Base-by-base conservation (phyloP, 2,113 vertebrate genomes). In the Setophaga coronata region DNA sequence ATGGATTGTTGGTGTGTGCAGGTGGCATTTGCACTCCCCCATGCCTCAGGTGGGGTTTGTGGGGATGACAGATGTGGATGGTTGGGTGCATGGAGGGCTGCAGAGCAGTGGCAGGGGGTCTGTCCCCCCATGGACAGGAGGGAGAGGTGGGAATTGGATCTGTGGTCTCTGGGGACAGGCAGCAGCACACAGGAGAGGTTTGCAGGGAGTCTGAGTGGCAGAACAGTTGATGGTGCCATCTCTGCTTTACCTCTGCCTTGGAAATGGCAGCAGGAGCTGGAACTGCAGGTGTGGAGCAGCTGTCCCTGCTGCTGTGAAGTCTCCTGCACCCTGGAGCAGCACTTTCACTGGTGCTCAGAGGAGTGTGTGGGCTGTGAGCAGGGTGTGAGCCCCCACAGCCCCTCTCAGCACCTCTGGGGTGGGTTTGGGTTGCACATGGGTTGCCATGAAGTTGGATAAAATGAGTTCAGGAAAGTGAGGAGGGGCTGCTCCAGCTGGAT, bases 101-200 rank as follows among this genome's bases (percentile, higher is more conserved):
- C 34, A 62, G 57, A 64, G 43, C 38, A 14, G 31, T 12, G 76
- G 10, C 57, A 71, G 64, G 61, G 66, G 53, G 45, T 45, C 33
- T 0, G 1, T 34, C 8, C 40, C n/a, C 7, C 20, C 4, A 0
- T 13, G 54, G 29, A 28, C 28, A 50, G 48, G 34, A 70, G n/a
- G 42, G 61, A 80, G 28, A 57, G 36, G 33, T 34, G 54, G 23
- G 50, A 43, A 34, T 24, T 1, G 3, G 28, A 54, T 45, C 60
- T 0, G 2, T 58, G 76, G 51, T 2, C 9, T 53, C 40, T 62
- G 60, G 26, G 36, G n/a, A 25, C 31, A 31, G n/a, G 25, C 54
- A 62, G 60, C 53, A 67, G 26, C 2, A 0, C 25, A 6, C 23
- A 19, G 33, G 24, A 54, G 34, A 48, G 40, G 36, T 18, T 72